phyloP scores from a whole-genome alignment of 2,113 vertebrate genomes.

The Channa argus region DNA sequence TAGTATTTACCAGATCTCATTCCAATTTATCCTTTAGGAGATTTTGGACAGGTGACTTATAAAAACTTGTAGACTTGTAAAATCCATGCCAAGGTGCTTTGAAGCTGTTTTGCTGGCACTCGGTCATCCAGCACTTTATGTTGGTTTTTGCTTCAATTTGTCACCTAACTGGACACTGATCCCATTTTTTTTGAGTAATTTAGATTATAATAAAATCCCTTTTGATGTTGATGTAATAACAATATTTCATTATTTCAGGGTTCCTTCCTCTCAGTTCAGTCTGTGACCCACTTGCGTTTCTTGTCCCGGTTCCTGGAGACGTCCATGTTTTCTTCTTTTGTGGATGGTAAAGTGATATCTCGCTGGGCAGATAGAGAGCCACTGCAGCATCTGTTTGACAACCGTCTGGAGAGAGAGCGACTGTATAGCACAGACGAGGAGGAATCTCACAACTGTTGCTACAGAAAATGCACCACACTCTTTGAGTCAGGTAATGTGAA shows the following conservation, averaged over 20 bases:
- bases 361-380: slow-evolving; percentile 96
- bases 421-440: slow-evolving; percentile 87
- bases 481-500: slow-evolving; percentile 89
- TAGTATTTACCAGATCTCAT: too few relatives aligned
- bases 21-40: too few relatives aligned
- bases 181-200: too few relatives aligned
- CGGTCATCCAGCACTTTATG: too few relatives aligned
- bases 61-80: too few relatives aligned
- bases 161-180: too few relatives aligned
- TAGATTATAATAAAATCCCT: too few relatives aligned
- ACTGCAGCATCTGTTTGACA: slow-evolving; percentile 93
- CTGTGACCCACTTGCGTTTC: slow-evolving; percentile 91
- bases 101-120: too few relatives aligned
- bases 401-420: slow-evolving; percentile 90
- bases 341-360: slow-evolving; percentile 96
- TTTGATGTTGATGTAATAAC: not conserved
- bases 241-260: slow-evolving; percentile 81
- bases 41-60: too few relatives aligned
- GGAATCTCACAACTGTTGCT: slow-evolving; percentile 82
- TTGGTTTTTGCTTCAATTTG: too few relatives aligned
- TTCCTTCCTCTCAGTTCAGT: slow-evolving; percentile 96
- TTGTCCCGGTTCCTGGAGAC: slow-evolving; percentile 98
- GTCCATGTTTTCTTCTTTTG: slow-evolving; percentile 98
- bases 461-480: slow-evolving; percentile 90
- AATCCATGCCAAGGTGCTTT: too few relatives aligned